A percentile compares a stretch with the other conserved stretches of the same genome.
These are phyloP conservation scores for Mus caroli DNA, from an alignment of 2,797 vertebrate genomes.

Conservation along the genomic window DNA sequence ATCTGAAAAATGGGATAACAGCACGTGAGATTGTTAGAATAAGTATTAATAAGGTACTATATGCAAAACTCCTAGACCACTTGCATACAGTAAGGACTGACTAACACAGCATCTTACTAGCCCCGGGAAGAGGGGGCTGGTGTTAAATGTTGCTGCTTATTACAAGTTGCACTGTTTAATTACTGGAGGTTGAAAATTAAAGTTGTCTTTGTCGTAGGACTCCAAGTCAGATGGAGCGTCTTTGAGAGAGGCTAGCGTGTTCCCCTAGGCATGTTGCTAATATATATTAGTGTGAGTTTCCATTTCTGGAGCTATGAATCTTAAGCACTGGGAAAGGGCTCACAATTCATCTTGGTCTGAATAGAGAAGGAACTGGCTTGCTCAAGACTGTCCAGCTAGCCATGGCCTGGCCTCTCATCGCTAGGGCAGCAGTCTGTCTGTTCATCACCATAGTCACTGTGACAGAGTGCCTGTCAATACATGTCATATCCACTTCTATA, in stretches of 20 bases:
- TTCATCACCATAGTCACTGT: slow-evolving; percentile 71
- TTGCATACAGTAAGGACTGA: not conserved
- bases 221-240: not conserved
- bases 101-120: not conserved
- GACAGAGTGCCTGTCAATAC: slow-evolving; percentile 13
- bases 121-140: not conserved
- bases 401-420: slow-evolving; percentile 54
- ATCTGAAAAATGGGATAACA: slow-evolving; percentile 36
- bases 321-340: slow-evolving; percentile 34
- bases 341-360: not conserved
- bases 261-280: slow-evolving; percentile 55
- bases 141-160: slow-evolving; percentile 16
- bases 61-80: not conserved
- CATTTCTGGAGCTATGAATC: slow-evolving; percentile 1
- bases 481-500: slow-evolving; percentile 49
- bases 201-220: slow-evolving; percentile 1
- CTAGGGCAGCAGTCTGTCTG: slow-evolving; percentile 24
- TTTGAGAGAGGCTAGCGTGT: slow-evolving; percentile 38
- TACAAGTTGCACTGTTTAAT: slow-evolving; percentile 44
- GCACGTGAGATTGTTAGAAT: not conserved
- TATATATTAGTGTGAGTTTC: slow-evolving; percentile 43
- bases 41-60: slow-evolving; percentile 4
- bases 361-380: slow-evolving; percentile 20
- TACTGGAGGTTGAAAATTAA: slow-evolving; percentile 22
- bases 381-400: not conserved